Conservation (phyloP, 2,113 vertebrate species). For the Pogonocichla stellata region DNA sequence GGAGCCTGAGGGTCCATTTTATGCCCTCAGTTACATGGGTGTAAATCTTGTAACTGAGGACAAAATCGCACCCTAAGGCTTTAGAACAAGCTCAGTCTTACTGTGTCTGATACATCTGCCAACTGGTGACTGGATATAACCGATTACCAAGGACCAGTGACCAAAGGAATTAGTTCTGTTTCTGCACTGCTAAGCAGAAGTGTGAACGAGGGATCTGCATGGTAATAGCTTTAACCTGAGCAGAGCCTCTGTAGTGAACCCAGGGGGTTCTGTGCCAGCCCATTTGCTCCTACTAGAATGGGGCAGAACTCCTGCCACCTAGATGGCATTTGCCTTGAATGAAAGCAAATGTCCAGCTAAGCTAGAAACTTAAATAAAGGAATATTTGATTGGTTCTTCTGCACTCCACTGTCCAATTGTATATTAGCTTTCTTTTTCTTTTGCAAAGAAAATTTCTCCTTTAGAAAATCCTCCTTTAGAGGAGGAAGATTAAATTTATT, state of each 20-base stretch:
- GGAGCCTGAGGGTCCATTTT: constrained; percentile 44
- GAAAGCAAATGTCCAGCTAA: background rate
- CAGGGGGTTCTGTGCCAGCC: background rate
- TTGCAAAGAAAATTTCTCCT: no score
- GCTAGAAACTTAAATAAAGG: background rate
- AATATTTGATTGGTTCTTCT: background rate
- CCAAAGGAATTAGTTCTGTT: background rate
- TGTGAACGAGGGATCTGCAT: background rate
- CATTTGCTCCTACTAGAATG: accelerated
- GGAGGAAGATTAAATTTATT: background rate
- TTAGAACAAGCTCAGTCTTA: constrained; percentile 20
- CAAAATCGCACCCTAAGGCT: constrained; percentile 40
- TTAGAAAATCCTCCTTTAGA: no score
- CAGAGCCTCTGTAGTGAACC: background rate
- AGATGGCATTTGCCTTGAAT: background rate
- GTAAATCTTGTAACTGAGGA: constrained; percentile 48
- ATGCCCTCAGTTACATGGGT: constrained; percentile 15
- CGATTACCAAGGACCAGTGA: background rate
- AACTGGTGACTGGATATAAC: background rate
- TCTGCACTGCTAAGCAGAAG: background rate
- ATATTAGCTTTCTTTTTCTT: background rate
- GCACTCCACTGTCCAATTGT: background rate
- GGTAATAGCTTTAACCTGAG: background rate
- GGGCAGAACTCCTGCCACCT: background rate
- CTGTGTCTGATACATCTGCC: background rate